These are phyloP conservation scores for Hycleus phaleratus DNA, from an alignment of 1,140 invertebrate species.

Conservation along the genomic window DNA sequence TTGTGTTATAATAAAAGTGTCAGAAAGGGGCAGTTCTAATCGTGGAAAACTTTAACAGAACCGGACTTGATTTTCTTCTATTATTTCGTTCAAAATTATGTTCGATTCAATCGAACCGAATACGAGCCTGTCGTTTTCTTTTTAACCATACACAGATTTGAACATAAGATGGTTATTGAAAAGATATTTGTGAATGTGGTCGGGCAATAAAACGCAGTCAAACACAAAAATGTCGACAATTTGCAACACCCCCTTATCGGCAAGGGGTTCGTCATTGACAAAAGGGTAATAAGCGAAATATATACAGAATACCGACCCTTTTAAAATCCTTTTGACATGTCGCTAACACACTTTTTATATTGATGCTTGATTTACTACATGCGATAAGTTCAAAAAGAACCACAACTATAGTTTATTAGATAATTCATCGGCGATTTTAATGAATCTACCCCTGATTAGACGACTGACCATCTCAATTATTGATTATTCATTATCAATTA, in stretches of 20 bases:
- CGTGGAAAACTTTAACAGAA: background rate
- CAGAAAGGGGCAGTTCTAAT: background rate
- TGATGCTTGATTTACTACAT: conserved; percentile 16
- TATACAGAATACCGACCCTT: conserved; percentile 11
- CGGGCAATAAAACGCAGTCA: conserved; percentile 26
- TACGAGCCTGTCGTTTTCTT: conserved; percentile 2
- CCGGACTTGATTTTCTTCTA: background rate
- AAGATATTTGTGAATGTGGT: conserved; percentile 20
- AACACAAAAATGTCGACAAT: conserved; percentile 24
- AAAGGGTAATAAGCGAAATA: conserved; percentile 16
- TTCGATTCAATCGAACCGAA: background rate
- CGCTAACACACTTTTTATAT: conserved; percentile 19
- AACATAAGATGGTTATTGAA: conserved; percentile 14
- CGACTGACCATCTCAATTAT: too few relatives aligned
- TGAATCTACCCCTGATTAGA: too few relatives aligned
- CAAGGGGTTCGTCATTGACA: conserved; percentile 11
- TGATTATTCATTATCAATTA: too few relatives aligned
- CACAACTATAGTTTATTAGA: too few relatives aligned
- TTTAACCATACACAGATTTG: background rate
- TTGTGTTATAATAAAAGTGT: conserved; percentile 7
- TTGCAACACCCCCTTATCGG: conserved; percentile 20
- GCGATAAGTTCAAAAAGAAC: too few relatives aligned
- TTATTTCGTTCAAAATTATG: too few relatives aligned
- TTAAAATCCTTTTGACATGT: conserved; percentile 9
- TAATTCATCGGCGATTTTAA: too few relatives aligned